Evolutionary conservation across 1,140 invertebrate species (phyloP).

Genomic region (Oryzaephilus surinamensis): DNA sequence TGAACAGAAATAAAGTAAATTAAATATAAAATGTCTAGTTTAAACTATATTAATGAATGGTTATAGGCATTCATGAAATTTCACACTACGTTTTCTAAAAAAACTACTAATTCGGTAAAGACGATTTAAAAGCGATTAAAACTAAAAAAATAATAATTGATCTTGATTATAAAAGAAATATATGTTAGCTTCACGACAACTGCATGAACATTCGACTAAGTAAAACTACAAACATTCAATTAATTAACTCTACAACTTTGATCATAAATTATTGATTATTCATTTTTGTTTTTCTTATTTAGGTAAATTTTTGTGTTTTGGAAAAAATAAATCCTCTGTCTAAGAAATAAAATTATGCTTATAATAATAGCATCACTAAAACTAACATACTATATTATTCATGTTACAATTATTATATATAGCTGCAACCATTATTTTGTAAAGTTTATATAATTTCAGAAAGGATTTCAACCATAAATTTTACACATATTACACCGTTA

Average conservation of each 20-base stretch:
- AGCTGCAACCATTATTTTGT: too few relatives aligned
- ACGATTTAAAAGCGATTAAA: slow-evolving; percentile 8
- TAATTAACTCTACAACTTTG: slow-evolving; percentile 4
- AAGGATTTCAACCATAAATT: too few relatives aligned
- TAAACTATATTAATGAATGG: slow-evolving; percentile 34
- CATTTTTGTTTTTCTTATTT: not conserved
- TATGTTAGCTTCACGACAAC: slow-evolving; percentile 7
- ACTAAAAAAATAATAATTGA: slow-evolving; percentile 3
- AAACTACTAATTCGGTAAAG: slow-evolving; percentile 15
- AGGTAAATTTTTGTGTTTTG: too few relatives aligned
- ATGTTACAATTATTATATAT: too few relatives aligned
- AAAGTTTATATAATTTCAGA: too few relatives aligned
- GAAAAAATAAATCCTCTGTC: too few relatives aligned
- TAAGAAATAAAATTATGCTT: too few relatives aligned
- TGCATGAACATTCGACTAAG: slow-evolving; percentile 29
- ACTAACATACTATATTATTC: too few relatives aligned
- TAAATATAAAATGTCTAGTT: slow-evolving; percentile 13
- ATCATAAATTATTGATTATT: not conserved
- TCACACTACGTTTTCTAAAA: slow-evolving; percentile 33
- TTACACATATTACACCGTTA: too few relatives aligned
- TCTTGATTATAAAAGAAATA: slow-evolving; percentile 2
- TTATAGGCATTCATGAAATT: slow-evolving; percentile 35
- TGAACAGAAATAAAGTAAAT: not conserved
- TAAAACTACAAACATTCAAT: slow-evolving; percentile 13
- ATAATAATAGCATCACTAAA: too few relatives aligned